Evolutionary conservation across 2,113 vertebrate genomes (phyloP).

Genomic region (Neopipo cinnamomea): DNA sequence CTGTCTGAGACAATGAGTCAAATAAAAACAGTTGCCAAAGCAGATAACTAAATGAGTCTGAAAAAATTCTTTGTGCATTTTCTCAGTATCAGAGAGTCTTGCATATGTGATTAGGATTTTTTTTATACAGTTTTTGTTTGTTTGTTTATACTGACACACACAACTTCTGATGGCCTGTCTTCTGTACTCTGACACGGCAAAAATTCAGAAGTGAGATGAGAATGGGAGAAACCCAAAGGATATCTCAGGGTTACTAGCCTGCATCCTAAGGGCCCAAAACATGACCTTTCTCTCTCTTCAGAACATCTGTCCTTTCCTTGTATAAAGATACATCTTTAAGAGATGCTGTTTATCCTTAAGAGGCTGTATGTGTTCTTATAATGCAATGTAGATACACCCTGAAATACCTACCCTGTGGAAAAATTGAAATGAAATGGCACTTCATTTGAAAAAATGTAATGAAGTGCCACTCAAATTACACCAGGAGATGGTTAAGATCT

Average conservation of each 20-base stretch:
- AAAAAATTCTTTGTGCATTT: background rate
- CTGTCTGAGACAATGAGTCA: constrained; percentile 30
- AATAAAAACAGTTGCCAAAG: constrained; percentile 42
- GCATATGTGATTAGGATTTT: background rate
- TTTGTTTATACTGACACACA: background rate
- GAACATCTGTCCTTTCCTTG: background rate
- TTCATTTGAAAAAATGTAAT: background rate
- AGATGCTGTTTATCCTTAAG: background rate
- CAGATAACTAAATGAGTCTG: constrained; percentile 12
- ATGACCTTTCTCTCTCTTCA: background rate
- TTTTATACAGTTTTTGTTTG: background rate
- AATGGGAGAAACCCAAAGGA: background rate
- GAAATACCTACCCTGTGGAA: background rate
- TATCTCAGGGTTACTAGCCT: background rate
- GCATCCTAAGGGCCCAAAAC: background rate
- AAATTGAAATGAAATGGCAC: background rate
- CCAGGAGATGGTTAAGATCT: background rate
- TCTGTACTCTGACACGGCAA: background rate
- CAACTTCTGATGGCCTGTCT: background rate
- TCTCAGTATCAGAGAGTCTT: background rate
- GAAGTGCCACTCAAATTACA: background rate
- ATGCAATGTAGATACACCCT: background rate
- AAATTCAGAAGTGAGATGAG: background rate
- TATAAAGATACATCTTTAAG: background rate
- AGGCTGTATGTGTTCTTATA: background rate